Evolutionary conservation across 2,113 vertebrate genomes (phyloP).

Genomic region (Cardinalis cardinalis): DNA sequence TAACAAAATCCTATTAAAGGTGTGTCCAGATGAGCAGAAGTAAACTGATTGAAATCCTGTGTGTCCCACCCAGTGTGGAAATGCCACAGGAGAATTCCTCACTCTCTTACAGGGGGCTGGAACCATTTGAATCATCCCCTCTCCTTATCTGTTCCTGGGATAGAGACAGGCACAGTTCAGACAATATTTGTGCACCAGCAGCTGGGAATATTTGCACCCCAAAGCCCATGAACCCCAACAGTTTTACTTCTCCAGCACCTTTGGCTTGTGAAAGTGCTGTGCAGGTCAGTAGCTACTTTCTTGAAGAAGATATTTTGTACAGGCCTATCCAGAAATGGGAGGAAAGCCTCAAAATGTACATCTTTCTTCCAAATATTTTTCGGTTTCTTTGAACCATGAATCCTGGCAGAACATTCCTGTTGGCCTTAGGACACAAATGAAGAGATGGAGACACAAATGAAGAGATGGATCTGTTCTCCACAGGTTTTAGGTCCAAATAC

Average conservation of each 20-base stretch:
- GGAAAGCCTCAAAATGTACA: neutral
- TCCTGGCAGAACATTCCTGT: neutral
- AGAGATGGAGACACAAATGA: neutral
- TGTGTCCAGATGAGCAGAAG: neutral
- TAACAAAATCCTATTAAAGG: neutral
- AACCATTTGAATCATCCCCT: neutral
- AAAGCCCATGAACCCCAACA: neutral
- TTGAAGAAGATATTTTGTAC: neutral
- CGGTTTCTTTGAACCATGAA: neutral
- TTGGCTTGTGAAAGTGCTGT: neutral
- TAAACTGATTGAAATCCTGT: neutral
- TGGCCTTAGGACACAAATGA: neutral
- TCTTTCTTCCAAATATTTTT: neutral
- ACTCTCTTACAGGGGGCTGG: neutral
- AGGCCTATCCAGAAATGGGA: neutral
- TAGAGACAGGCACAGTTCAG: neutral
- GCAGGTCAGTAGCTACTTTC: neutral
- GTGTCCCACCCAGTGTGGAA: accelerated
- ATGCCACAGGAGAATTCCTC: neutral
- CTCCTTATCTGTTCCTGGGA: neutral
- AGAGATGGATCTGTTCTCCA: neutral
- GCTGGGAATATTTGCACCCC: neutral
- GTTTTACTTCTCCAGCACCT: neutral
- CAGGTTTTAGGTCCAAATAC: neutral
- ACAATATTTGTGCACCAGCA: neutral